These are phyloP conservation scores for Ormia ochracea DNA, from an alignment of 2,888 invertebrate species.

Conservation along the genomic window DNA sequence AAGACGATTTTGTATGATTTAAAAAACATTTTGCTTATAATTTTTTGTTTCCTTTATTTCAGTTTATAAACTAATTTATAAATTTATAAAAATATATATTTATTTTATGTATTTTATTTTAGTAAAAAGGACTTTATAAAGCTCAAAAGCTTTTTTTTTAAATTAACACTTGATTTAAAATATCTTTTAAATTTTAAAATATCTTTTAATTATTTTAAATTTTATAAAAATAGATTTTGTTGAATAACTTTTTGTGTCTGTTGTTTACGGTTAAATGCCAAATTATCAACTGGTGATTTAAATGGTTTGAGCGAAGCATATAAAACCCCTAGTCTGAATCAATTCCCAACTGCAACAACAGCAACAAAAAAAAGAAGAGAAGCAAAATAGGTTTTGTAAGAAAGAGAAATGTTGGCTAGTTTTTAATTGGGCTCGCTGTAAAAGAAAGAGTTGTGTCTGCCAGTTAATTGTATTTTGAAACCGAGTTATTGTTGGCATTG, in stretches of 20 bases:
- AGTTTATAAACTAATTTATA: constrained; percentile 15
- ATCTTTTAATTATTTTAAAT: constrained; percentile 58
- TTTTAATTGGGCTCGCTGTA: background rate
- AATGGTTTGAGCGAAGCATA: constrained; percentile 67
- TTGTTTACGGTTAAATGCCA: constrained; percentile 64
- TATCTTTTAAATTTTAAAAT: constrained; percentile 48
- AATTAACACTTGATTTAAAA: constrained; percentile 45
- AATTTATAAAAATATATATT: no score
- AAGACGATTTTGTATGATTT: constrained; percentile 60
- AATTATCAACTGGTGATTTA: constrained; percentile 69
- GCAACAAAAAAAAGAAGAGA: constrained; percentile 9
- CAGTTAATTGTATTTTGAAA: constrained; percentile 10
- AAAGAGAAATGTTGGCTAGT: constrained; percentile 38
- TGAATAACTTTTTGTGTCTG: constrained; percentile 20
- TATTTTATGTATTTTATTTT: constrained; percentile 4
- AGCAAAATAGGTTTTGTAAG: constrained; percentile 27
- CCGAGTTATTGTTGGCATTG: constrained; percentile 2
- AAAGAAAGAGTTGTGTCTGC: constrained; percentile 35
- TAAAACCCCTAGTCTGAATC: constrained; percentile 65
- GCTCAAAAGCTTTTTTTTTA: background rate
- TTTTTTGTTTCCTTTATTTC: background rate
- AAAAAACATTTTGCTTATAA: constrained; percentile 56
- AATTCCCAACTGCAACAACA: constrained; percentile 32
- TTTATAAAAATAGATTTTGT: constrained; percentile 15
- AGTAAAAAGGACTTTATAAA: background rate